These are phyloP conservation scores for Neofelis nebulosa DNA, from an alignment of 2,113 vertebrate species.

Conservation along the genomic window DNA sequence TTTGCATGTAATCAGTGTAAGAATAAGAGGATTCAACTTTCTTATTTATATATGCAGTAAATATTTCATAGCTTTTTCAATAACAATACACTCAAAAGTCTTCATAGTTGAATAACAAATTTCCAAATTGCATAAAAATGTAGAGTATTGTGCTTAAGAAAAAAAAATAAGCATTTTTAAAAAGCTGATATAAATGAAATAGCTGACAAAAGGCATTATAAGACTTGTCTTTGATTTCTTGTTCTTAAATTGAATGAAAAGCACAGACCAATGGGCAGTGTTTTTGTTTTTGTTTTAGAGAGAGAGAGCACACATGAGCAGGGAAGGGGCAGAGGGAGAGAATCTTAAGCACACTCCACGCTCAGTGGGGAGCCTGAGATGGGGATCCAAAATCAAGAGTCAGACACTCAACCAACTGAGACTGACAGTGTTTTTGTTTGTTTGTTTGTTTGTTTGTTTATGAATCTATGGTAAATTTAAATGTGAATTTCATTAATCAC, in stretches of 20 bases:
- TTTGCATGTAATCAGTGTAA: not conserved
- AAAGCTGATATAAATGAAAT: not conserved
- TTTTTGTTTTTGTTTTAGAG: not conserved
- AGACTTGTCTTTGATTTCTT: not conserved
- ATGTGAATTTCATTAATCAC: not conserved
- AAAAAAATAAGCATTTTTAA: not conserved
- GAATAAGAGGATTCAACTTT: constrained; percentile 36
- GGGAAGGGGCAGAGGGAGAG: too few species aligned
- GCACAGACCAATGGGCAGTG: not conserved
- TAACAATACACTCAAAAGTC: constrained; percentile 24
- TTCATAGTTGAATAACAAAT: constrained; percentile 48
- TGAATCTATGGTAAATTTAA: not conserved
- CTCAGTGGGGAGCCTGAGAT: too few species aligned
- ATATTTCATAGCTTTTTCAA: constrained; percentile 40
- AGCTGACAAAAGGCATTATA: not conserved
- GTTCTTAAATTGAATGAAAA: not conserved
- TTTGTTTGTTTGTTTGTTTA: too few species aligned
- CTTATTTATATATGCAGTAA: constrained; percentile 34
- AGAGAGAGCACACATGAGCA: too few species aligned
- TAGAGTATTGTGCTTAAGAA: not conserved
- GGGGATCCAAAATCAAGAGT: too few species aligned
- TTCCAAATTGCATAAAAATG: not conserved
- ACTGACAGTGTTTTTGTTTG: too few species aligned
- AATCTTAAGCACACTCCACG: too few species aligned
- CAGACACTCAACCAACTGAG: too few species aligned